Conservation (phyloP, 2,888 invertebrate species). For the Cantharis lateralis region DNA sequence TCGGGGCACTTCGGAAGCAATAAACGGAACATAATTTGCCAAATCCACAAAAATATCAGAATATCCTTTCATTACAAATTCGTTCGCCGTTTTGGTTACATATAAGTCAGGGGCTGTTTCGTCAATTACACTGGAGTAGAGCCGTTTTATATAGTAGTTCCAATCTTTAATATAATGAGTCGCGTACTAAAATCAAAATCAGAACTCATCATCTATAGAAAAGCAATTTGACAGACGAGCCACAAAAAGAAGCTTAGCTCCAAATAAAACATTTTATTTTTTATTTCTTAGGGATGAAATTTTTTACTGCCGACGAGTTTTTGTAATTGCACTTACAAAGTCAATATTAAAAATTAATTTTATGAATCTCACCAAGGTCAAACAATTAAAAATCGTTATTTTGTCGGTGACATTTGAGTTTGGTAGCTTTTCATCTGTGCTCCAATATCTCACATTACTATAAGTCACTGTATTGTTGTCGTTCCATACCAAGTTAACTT, state of each 20-base stretch:
- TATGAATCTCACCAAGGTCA: background rate
- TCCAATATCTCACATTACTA: background rate
- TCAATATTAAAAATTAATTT: too few species aligned
- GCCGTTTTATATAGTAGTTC: slow-evolving; percentile 62
- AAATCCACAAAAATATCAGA: slow-evolving; percentile 72
- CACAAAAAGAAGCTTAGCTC: too few species aligned
- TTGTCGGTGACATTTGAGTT: background rate
- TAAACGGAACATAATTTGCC: slow-evolving; percentile 64
- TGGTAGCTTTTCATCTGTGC: background rate
- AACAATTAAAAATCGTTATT: background rate
- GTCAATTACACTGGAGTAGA: slow-evolving; percentile 64
- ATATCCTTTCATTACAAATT: slow-evolving; percentile 82
- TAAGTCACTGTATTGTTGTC: background rate
- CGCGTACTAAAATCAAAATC: slow-evolving; percentile 59
- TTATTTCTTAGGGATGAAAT: too few species aligned
- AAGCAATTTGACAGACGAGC: too few species aligned
- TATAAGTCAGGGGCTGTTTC: slow-evolving; percentile 61
- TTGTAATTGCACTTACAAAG: too few species aligned
- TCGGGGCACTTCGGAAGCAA: slow-evolving; percentile 56
- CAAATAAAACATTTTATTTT: too few species aligned
- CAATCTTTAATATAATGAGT: slow-evolving; percentile 64
- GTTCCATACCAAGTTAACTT: background rate
- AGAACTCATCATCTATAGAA: background rate
- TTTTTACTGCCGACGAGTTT: too few species aligned
- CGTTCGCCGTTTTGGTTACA: slow-evolving; percentile 66